A percentile compares a stretch with the other conserved stretches of the same genome.
Conservation (phyloP, 2,888 invertebrate genomes). For the Machimus rusticus region DNA sequence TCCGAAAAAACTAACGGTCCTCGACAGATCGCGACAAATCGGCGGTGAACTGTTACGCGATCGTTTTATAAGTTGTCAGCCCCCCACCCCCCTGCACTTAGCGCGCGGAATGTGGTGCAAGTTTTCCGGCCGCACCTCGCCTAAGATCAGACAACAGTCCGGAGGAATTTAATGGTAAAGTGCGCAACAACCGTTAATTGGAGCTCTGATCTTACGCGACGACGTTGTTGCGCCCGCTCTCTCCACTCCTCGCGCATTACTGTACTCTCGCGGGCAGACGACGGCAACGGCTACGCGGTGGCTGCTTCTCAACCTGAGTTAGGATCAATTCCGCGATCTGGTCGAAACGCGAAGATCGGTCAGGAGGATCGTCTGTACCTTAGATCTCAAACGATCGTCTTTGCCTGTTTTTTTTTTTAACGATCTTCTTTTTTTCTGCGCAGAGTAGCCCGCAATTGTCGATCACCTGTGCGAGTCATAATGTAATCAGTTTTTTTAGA, state of each 20-base stretch:
- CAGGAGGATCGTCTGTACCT: neutral
- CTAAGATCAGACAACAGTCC: constrained; percentile 14
- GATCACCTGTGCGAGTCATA: neutral
- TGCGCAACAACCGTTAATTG: constrained; percentile 27
- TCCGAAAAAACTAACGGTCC: neutral
- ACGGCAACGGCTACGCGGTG: too few species aligned
- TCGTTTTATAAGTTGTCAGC: neutral
- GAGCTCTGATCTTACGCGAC: neutral
- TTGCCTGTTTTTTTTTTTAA: neutral
- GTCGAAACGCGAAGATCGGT: neutral
- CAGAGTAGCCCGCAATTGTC: neutral
- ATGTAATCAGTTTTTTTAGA: neutral
- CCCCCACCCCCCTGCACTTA: too few species aligned
- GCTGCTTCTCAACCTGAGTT: neutral
- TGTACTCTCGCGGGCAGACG: neutral
- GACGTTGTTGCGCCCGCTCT: neutral
- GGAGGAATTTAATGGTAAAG: constrained; percentile 24
- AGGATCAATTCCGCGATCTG: neutral
- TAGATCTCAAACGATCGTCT: neutral
- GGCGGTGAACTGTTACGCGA: constrained; percentile 8
- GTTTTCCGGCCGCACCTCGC: constrained; percentile 26
- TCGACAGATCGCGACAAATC: neutral
- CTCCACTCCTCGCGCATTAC: neutral
- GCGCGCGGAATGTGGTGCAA: constrained; percentile 12
- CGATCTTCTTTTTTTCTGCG: neutral